These are phyloP conservation scores for Leptopilina myrica DNA, from an alignment of 2,888 invertebrate genomes.

Conservation along the genomic window DNA sequence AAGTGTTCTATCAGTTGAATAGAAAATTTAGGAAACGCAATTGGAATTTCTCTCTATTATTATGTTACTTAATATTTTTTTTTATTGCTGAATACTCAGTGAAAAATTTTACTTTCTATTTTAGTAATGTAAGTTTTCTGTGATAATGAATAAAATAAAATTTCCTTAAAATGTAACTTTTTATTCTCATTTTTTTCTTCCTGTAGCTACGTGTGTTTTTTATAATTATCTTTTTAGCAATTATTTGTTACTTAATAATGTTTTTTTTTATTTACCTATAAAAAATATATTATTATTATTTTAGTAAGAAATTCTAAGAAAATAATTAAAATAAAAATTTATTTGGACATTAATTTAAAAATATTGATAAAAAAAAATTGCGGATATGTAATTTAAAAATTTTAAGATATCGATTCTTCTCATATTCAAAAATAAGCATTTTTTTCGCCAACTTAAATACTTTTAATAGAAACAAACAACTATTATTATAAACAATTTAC, in stretches of 20 bases:
- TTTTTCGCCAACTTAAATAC: not conserved
- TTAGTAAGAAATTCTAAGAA: too few relatives aligned
- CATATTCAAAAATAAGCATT: too few relatives aligned
- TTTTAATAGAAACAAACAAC: constrained; percentile 1
- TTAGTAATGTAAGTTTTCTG: constrained; percentile 64
- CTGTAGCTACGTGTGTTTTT: too few relatives aligned
- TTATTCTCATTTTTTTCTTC: not conserved
- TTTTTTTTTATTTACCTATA: too few relatives aligned
- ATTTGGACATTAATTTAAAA: too few relatives aligned
- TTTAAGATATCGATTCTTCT: too few relatives aligned
- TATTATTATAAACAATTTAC: constrained; percentile 44
- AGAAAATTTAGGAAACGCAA: not conserved
- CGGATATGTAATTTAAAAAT: too few relatives aligned
- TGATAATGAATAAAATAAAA: constrained; percentile 65
- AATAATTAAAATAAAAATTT: too few relatives aligned
- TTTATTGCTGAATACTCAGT: not conserved
- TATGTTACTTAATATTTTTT: not conserved
- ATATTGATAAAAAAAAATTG: too few relatives aligned
- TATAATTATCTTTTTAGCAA: too few relatives aligned
- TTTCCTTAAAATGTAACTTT: not conserved
- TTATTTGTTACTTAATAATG: too few relatives aligned
- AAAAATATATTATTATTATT: too few relatives aligned
- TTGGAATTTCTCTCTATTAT: not conserved
- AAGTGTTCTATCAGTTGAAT: not conserved
- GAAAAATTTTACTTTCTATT: not conserved